Evolutionary conservation across 2,888 invertebrate species (phyloP), one percentile per base, ranked within the genome.

Genomic region (Erannis defoliaria): DNA sequence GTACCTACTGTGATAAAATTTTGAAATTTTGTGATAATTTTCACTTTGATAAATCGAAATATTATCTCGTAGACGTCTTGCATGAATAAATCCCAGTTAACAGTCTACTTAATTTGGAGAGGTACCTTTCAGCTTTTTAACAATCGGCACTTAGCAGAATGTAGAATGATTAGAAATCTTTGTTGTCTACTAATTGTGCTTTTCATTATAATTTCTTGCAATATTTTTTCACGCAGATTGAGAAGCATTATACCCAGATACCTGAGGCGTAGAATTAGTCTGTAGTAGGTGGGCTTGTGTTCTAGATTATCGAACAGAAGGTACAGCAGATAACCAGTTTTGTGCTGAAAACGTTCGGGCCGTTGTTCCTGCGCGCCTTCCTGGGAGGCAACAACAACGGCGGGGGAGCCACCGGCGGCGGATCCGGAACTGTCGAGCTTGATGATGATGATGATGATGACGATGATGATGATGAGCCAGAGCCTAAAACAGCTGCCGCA

Each of bases 261-360:
- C 12, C 26, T 16, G 35, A 31, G 62, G 37, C 48, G 33, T 38
- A 5, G 53, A 53, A 40, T 31, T 46, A 59, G 61, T 63, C 55
- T 64, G 67, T 66, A 68, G 84, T 85, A 86, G 85, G 84, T 78
- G 76, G 79, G 80, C 84, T 77, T 90, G 79, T 92, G 90, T 93
- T 93, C 82, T 93, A 93, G 96, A 95, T 96, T 82, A 93, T 96
- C 92, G 96, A 96, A 94, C 94, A 95, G 88, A 96, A 96, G 86
- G 95, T 97, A 86, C 96, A 96, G 94, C 94, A 94, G 88, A 94
- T 96, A 82, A 95, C 95, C 69, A 94, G 95, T 84, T 93, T 94
- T 85, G 89, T 97, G 78, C 94, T 97, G 88, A 95, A 96, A 79
- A 94, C 96, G 66, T 94, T 97, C 80, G 97, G 97, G 48, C 96